phyloP scores from a whole-genome alignment of 2,113 vertebrate species.

The Myrmecophaga tridactyla region DNA sequence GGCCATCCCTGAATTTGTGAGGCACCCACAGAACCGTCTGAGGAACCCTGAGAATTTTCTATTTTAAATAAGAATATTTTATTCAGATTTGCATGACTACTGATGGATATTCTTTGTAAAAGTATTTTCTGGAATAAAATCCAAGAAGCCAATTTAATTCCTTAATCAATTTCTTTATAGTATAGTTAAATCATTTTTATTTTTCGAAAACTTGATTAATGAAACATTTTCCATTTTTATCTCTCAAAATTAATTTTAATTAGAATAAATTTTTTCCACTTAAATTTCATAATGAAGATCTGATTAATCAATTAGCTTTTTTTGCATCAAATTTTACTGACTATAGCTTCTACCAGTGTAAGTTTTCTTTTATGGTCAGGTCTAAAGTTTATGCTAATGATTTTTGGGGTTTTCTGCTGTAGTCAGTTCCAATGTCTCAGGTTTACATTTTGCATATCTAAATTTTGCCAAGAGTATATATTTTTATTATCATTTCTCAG shows the following conservation, averaged over 20 bases:
- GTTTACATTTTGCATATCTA: not conserved
- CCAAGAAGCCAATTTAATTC: not conserved
- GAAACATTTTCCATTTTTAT: not conserved
- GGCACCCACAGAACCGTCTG: not conserved
- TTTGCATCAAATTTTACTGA: not conserved
- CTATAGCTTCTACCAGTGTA: not conserved
- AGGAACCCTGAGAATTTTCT: not conserved
- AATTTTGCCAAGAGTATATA: not conserved
- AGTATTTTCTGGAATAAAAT: not conserved
- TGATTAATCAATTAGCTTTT: not conserved
- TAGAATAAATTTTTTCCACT: not conserved
- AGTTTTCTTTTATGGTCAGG: not conserved
- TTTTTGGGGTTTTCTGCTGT: not conserved
- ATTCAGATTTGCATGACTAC: not conserved
- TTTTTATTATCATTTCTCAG: not conserved
- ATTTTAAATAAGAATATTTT: not conserved
- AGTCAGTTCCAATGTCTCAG: not conserved
- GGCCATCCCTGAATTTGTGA: not conserved
- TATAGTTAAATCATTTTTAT: not conserved
- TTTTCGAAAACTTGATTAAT: not conserved
- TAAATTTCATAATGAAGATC: not conserved
- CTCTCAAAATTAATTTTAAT: not conserved
- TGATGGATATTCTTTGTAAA: not conserved
- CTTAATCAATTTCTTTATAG: not conserved
- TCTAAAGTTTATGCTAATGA: not conserved